Conservation (phyloP, 2,888 invertebrate genomes). For the Drosophila robusta region DNA sequence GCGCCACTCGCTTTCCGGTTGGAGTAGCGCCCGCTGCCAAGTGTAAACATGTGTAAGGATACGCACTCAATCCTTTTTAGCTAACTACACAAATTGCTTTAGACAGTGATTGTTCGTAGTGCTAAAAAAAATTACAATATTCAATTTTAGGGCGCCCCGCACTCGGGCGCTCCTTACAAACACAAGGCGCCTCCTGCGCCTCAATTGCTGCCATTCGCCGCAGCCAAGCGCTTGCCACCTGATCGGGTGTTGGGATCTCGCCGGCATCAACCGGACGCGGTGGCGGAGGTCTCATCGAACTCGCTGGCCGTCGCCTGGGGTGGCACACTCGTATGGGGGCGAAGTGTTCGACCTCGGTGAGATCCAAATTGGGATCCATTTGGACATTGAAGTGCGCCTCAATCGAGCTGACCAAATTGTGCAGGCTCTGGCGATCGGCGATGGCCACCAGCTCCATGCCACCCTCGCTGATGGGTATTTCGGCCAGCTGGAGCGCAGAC, state of each 20-base stretch:
- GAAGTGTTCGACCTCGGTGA: conserved; percentile 95
- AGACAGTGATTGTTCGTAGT: conserved; percentile 32
- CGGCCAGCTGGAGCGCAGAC: conserved; percentile 85
- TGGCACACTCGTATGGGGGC: conserved; percentile 93
- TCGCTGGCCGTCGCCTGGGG: conserved; percentile 94
- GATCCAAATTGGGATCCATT: conserved; percentile 87
- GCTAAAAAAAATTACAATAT: conserved; percentile 22
- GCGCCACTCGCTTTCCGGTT: background rate
- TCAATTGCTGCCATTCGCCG: conserved; percentile 73
- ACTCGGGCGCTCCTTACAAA: conserved; percentile 9
- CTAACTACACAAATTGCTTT: conserved; percentile 21
- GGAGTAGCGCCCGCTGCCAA: conserved; percentile 31
- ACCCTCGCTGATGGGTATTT: conserved; percentile 85
- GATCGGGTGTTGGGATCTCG: conserved; percentile 87
- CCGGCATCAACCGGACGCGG: conserved; percentile 92
- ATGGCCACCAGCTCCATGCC: conserved; percentile 87
- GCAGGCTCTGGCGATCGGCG: conserved; percentile 85
- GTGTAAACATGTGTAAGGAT: conserved; percentile 31
- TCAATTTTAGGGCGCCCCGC: conserved; percentile 11
- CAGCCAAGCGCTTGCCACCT: conserved; percentile 83
- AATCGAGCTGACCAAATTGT: conserved; percentile 82
- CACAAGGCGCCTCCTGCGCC: conserved; percentile 47
- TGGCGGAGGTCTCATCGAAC: conserved; percentile 94
- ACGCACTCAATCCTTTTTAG: background rate
- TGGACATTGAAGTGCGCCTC: conserved; percentile 85